These are phyloP conservation scores for Gryon sp. DNA, from an alignment of 1,140 invertebrate species.

Conservation along the genomic window DNA sequence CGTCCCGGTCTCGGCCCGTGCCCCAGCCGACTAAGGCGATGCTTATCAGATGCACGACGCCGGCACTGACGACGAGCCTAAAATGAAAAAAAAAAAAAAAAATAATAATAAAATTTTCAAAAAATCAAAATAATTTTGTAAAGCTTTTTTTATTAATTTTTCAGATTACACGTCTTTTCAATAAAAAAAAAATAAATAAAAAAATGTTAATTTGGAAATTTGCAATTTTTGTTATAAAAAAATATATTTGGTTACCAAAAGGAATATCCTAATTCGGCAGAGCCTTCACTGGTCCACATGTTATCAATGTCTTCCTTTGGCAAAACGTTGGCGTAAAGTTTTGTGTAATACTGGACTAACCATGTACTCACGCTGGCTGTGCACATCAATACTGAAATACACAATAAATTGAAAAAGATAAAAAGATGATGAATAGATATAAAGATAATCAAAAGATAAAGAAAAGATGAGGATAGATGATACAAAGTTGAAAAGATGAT, in stretches of 20 bases:
- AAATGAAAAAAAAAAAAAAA: constrained; percentile 1
- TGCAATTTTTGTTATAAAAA: neutral
- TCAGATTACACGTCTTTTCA: no score
- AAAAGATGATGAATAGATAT: no score
- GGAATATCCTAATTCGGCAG: constrained; percentile 86
- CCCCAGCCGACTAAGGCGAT: constrained; percentile 87
- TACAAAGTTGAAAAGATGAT: no score
- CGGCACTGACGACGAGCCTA: constrained; percentile 88
- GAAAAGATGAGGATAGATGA: no score
- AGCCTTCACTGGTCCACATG: constrained; percentile 86
- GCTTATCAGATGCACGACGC: constrained; percentile 86
- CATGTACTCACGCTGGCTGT: constrained; percentile 85
- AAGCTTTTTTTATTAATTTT: no score
- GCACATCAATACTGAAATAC: constrained; percentile 84
- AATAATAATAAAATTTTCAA: neutral
- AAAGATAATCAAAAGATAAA: no score
- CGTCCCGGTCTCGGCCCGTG: constrained; percentile 83
- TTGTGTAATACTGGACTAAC: constrained; percentile 87
- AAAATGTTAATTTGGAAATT: no score
- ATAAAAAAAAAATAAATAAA: no score
- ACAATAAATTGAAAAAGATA: no score
- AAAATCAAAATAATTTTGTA: no score
- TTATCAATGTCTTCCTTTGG: constrained; percentile 86
- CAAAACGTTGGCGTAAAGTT: constrained; percentile 88
- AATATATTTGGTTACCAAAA: constrained; percentile 83